phyloP scores from a whole-genome alignment of 1,140 invertebrate species.

The Drosophila willistoni region DNA sequence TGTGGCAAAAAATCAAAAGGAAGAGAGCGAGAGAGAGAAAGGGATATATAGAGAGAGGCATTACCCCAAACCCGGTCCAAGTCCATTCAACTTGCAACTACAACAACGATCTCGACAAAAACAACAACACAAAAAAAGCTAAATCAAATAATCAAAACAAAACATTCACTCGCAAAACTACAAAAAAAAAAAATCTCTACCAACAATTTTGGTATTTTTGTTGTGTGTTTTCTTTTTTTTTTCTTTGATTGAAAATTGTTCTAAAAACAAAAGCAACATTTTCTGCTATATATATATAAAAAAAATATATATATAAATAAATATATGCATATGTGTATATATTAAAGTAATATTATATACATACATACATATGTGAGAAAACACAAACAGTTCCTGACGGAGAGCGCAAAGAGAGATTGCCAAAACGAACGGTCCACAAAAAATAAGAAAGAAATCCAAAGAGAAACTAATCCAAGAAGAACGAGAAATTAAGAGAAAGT shows the following conservation, averaged over 20 bases:
- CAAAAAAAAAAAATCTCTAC: slow-evolving; percentile 28
- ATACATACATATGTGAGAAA: background rate
- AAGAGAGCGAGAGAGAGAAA: background rate
- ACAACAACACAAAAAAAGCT: background rate
- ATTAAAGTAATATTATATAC: too few species aligned
- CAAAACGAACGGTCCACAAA: slow-evolving; percentile 15
- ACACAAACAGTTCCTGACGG: background rate
- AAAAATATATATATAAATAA: slow-evolving; percentile 6
- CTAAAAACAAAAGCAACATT: slow-evolving; percentile 3
- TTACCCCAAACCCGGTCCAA: slow-evolving; percentile 16
- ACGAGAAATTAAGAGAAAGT: background rate
- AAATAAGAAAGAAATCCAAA: background rate
- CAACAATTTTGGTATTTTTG: slow-evolving; percentile 7
- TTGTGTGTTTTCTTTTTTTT: slow-evolving; percentile 23
- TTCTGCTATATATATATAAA: background rate
- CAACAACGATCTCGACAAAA: slow-evolving; percentile 48
- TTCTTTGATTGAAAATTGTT: slow-evolving; percentile 33
- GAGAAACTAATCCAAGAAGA: slow-evolving; percentile 8
- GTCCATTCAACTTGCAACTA: slow-evolving; percentile 67
- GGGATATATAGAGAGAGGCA: background rate
- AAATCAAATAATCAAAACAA: slow-evolving; percentile 30
- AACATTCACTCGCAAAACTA: slow-evolving; percentile 30
- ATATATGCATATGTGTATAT: background rate
- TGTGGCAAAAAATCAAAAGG: background rate
- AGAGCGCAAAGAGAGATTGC: slow-evolving; percentile 1